A percentile compares a stretch with the other conserved stretches of the same genome.
These are phyloP conservation scores for Salvelinus alpinus DNA, from an alignment of 2,113 vertebrate species.

Conservation along the genomic window DNA sequence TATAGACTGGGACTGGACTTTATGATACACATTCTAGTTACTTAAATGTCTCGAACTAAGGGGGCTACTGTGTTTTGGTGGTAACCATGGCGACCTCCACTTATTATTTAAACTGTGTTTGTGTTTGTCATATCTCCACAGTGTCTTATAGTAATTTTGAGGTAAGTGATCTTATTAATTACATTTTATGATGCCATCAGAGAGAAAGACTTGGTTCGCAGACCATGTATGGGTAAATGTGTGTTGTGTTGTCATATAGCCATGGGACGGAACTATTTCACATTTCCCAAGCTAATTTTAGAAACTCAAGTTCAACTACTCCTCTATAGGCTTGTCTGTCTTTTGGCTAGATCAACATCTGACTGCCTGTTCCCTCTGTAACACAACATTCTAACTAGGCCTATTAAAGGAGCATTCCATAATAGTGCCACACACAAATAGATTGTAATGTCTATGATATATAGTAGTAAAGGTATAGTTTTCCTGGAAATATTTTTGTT, in stretches of 20 bases:
- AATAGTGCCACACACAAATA: too few relatives aligned
- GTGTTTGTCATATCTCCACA: conserved; percentile 6
- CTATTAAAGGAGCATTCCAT: too few relatives aligned
- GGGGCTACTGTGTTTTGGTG: neutral
- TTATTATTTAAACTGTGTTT: conserved; percentile 30
- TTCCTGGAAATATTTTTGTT: too few relatives aligned
- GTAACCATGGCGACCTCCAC: neutral
- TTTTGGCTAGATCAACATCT: too few relatives aligned
- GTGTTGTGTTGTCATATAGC: conserved; percentile 1
- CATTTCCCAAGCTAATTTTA: conserved; percentile 2
- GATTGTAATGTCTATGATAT: too few relatives aligned
- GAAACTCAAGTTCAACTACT: neutral
- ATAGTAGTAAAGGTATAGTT: too few relatives aligned
- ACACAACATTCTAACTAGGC: too few relatives aligned
- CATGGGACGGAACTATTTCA: neutral
- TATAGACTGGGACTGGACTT: too few relatives aligned
- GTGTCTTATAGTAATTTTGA: neutral
- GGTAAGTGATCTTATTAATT: neutral
- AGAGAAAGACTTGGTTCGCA: conserved; percentile 11
- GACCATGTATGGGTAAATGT: conserved; percentile 8
- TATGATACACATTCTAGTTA: too few relatives aligned
- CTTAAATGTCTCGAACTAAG: too few relatives aligned
- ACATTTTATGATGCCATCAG: neutral
- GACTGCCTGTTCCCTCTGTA: too few relatives aligned
- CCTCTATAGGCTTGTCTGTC: neutral